Conservation (phyloP, 2,888 invertebrate species). For the Nomada fabriciana region DNA sequence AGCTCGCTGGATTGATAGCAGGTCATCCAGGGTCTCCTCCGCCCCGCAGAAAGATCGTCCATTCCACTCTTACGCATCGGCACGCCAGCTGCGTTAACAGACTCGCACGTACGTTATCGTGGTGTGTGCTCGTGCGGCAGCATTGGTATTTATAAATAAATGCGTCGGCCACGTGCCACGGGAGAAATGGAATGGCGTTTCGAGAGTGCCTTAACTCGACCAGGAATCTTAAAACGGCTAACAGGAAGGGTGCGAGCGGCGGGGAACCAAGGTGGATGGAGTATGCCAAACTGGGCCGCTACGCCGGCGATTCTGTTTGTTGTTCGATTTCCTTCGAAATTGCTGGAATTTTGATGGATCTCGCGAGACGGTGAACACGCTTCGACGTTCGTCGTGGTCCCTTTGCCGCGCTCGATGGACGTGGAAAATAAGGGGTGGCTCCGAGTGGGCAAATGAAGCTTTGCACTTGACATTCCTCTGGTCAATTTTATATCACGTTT, state of each 20-base stretch:
- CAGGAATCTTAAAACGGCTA: slow-evolving; percentile 51
- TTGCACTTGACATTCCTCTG: neutral
- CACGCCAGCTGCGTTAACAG: neutral
- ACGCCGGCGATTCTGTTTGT: neutral
- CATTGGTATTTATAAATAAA: slow-evolving; percentile 76
- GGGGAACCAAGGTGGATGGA: slow-evolving; percentile 17
- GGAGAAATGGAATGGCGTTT: slow-evolving; percentile 70
- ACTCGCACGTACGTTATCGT: neutral
- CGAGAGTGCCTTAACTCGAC: slow-evolving; percentile 68
- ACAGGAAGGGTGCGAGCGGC: neutral
- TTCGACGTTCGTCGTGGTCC: neutral
- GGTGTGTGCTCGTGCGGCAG: slow-evolving; percentile 37
- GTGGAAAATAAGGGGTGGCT: neutral
- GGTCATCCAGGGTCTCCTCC: slow-evolving; percentile 23
- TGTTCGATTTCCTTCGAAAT: slow-evolving; percentile 18
- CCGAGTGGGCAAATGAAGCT: neutral
- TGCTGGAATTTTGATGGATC: slow-evolving; percentile 27
- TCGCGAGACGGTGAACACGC: neutral
- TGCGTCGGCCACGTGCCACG: slow-evolving; percentile 75
- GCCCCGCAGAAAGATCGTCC: slow-evolving; percentile 2
- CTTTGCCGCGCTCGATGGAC: neutral
- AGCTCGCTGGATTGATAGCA: slow-evolving; percentile 45
- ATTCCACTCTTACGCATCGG: slow-evolving; percentile 18
- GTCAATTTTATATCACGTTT: neutral
- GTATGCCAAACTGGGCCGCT: slow-evolving; percentile 16